These are phyloP conservation scores for Okapia johnstoni DNA, from an alignment of 2,113 vertebrate species.

Conservation along the genomic window DNA sequence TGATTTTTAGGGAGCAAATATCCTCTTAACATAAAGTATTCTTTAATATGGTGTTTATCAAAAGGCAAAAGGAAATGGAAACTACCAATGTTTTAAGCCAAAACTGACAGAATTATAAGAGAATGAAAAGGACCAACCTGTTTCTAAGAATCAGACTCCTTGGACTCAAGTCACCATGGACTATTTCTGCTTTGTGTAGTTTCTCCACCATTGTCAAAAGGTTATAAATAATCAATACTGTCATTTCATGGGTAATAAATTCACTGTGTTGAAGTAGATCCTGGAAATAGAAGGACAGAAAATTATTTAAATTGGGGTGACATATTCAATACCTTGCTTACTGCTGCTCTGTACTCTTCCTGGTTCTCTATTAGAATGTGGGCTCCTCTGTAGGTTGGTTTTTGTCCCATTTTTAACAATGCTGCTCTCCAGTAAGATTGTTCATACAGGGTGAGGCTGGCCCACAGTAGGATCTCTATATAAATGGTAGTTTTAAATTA, in stretches of 20 bases:
- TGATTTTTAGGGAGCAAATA: slow-evolving; percentile 16
- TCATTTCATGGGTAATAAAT: slow-evolving; percentile 67
- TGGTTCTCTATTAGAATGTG: background rate
- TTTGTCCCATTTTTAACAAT: background rate
- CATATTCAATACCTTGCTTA: background rate
- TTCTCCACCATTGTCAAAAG: slow-evolving; percentile 84
- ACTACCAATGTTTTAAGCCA: background rate
- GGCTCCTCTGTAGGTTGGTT: background rate
- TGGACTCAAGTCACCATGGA: slow-evolving; percentile 85
- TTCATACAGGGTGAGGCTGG: background rate
- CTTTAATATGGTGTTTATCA: background rate
- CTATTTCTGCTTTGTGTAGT: slow-evolving; percentile 85
- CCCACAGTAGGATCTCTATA: background rate
- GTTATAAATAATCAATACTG: slow-evolving; percentile 74
- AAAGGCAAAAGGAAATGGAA: slow-evolving; percentile 12
- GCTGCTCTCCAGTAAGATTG: background rate
- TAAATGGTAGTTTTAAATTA: slow-evolving; percentile 32
- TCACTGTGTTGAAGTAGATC: slow-evolving; percentile 76
- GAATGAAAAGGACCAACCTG: slow-evolving; percentile 72
- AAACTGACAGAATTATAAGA: background rate
- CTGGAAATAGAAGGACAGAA: slow-evolving; percentile 64
- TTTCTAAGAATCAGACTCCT: slow-evolving; percentile 81
- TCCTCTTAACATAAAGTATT: slow-evolving; percentile 2
- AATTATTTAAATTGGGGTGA: background rate
- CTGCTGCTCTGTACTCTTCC: background rate